These are phyloP conservation scores for Pocillopora damicornis DNA, from an alignment of 64 coral and sea anemone species.

Conservation along the genomic window DNA sequence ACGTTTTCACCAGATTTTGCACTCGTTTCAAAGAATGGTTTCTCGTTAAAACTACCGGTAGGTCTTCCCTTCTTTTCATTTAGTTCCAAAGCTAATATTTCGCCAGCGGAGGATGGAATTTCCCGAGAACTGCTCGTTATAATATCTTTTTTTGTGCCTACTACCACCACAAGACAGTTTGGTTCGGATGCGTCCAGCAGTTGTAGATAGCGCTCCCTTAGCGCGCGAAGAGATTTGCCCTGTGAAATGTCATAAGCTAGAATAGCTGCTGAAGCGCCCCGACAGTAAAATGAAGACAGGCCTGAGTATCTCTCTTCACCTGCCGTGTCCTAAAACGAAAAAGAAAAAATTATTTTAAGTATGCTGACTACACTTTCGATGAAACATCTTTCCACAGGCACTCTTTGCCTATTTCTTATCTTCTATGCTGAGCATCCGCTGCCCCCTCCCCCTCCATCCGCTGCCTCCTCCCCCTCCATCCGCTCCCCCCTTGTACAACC, in stretches of 20 bases:
- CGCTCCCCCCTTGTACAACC: too few relatives aligned
- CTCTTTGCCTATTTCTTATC: not conserved
- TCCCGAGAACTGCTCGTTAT: slow-evolving; percentile 49
- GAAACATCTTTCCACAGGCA: not conserved
- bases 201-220: slow-evolving; percentile 78
- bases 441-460: too few relatives aligned
- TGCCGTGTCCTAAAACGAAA: slow-evolving; percentile 76
- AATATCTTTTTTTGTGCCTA: slow-evolving; percentile 84
- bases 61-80: slow-evolving; percentile 64
- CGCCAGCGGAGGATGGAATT: slow-evolving; percentile 41
- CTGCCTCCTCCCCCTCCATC: too few relatives aligned
- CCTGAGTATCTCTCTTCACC: slow-evolving; percentile 96
- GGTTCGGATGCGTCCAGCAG: slow-evolving; percentile 80
- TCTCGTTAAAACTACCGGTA: slow-evolving; percentile 23
- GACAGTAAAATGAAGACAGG: slow-evolving; percentile 95
- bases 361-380: not conserved
- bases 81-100: slow-evolving; percentile 59
- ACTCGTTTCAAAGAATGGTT: slow-evolving; percentile 95
- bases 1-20: slow-evolving; percentile 92
- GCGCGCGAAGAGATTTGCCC: slow-evolving; percentile 39
- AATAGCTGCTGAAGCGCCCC: slow-evolving; percentile 93
- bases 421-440: too few relatives aligned
- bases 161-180: slow-evolving; percentile 77
- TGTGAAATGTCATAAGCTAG: slow-evolving; percentile 84
- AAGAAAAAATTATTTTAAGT: not conserved